Evolutionary conservation across 2,113 vertebrate species (phyloP).

Genomic region (Numida meleagris): DNA sequence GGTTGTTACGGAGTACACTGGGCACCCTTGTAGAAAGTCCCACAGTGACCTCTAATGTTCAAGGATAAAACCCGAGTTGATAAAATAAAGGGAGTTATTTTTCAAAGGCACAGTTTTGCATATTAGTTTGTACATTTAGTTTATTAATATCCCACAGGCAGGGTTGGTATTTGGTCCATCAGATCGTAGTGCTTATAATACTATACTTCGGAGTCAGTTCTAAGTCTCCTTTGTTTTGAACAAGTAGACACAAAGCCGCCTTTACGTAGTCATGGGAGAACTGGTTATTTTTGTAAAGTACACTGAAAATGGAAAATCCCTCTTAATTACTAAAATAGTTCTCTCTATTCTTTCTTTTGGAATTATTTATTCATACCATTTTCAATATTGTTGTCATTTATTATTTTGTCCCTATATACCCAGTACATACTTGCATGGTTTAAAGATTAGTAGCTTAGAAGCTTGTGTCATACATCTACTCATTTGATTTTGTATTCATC

Average conservation of each 20-base stretch:
- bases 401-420: background rate
- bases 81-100: background rate
- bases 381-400: background rate
- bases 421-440: background rate
- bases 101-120: background rate
- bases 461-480: background rate
- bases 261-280: background rate
- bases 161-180: background rate
- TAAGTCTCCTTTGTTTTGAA: background rate
- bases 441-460: background rate
- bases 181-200: background rate
- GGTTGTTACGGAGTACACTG: background rate
- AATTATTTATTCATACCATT: background rate
- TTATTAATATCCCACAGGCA: background rate
- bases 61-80: background rate
- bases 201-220: background rate
- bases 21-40: background rate
- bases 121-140: background rate
- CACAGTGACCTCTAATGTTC: slow-evolving; percentile 55
- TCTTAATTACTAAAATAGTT: background rate
- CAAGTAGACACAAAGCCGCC: background rate
- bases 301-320: background rate
- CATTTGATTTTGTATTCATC: background rate
- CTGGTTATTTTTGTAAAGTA: background rate
- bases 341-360: background rate